A percentile compares a stretch with the other conserved stretches of the same genome.
Evolutionary conservation across 2,113 vertebrate species (phyloP).

Genomic region (Erinaceus europaeus): DNA sequence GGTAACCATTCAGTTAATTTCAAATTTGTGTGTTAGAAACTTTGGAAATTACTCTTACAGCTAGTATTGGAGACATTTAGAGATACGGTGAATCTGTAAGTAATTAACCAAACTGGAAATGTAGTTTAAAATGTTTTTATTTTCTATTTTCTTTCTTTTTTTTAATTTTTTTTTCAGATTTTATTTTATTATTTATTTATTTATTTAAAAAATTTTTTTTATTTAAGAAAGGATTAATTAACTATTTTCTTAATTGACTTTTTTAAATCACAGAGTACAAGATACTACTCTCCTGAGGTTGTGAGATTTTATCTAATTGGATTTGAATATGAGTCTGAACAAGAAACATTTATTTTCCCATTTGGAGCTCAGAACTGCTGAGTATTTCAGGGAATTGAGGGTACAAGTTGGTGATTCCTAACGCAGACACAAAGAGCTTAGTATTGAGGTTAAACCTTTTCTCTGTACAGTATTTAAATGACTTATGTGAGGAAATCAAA

Average conservation of each 20-base stretch:
- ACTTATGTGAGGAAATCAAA: constrained; percentile 73
- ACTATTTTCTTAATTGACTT: not conserved
- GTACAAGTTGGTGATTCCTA: constrained; percentile 54
- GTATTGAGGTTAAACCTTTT: constrained; percentile 73
- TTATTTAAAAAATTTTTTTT: too few relatives aligned
- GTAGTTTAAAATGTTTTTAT: not conserved
- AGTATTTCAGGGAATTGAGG: constrained; percentile 69
- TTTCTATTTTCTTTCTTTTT: not conserved
- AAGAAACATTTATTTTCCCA: constrained; percentile 68
- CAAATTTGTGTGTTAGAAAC: constrained; percentile 36
- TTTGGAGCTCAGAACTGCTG: constrained; percentile 51
- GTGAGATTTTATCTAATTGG: constrained; percentile 77
- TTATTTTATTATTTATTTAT: too few relatives aligned
- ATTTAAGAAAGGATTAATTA: too few relatives aligned
- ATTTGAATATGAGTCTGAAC: constrained; percentile 76
- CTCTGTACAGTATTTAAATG: constrained; percentile 71
- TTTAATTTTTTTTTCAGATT: not conserved
- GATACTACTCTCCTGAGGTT: constrained; percentile 65
- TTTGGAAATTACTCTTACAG: constrained; percentile 29
- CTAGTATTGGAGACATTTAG: not conserved
- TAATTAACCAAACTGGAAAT: constrained; percentile 26
- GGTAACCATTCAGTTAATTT: constrained; percentile 41
- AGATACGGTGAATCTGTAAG: not conserved
- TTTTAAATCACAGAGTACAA: constrained; percentile 35
- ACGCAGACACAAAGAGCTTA: constrained; percentile 72